A percentile compares a stretch with the other conserved stretches of the same genome.
Evolutionary conservation across 2,113 vertebrate species (phyloP).

Genomic region (Abramis brama): DNA sequence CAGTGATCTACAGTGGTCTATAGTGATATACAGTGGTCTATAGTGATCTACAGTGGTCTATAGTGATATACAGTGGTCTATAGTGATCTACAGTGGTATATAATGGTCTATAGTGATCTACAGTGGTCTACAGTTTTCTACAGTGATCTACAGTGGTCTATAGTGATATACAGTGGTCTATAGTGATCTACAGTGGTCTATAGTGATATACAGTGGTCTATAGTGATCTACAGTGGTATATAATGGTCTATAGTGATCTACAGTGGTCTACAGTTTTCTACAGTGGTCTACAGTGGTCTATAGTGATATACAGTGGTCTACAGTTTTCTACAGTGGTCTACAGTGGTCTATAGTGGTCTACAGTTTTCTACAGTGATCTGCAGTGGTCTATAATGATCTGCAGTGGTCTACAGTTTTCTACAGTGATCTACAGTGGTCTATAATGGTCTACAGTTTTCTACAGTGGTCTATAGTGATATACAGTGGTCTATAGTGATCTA

Average conservation of each 20-base stretch:
- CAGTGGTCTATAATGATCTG: not conserved
- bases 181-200: not conserved
- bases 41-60: accelerated
- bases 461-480: not conserved
- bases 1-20: accelerated
- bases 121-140: not conserved
- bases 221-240: not conserved
- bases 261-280: not conserved
- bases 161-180: accelerated
- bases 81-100: not conserved
- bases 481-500: too few relatives aligned
- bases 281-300: not conserved
- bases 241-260: not conserved
- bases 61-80: accelerated
- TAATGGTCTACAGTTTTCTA: not conserved
- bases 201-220: not conserved
- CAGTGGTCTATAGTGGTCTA: accelerated
- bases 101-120: accelerated
- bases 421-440: not conserved
- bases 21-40: not conserved
- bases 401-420: too few relatives aligned
- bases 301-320: not conserved
- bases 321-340: not conserved
- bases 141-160: not conserved
- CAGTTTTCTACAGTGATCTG: not conserved